A percentile compares a stretch with the other conserved stretches of the same genome.
Conservation (phyloP, 1,140 invertebrate species). For the Drosophila orena region DNA sequence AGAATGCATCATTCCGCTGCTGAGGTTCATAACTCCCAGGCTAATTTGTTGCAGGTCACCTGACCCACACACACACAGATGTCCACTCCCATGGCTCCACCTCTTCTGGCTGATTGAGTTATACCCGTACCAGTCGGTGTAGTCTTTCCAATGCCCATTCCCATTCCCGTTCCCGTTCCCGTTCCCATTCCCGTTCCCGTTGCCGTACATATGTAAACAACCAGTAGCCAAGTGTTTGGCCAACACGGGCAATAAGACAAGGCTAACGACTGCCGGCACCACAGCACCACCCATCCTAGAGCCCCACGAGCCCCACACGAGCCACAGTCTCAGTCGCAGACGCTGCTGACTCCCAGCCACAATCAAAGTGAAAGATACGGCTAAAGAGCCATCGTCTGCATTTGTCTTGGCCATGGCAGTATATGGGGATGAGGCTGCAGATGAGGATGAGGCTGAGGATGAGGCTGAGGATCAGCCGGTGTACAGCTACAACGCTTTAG, state of each 20-base stretch:
- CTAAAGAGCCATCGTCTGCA: constrained; percentile 75
- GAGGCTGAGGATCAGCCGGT: constrained; percentile 48
- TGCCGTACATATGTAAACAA: constrained; percentile 72
- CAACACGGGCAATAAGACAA: constrained; percentile 38
- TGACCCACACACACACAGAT: constrained; percentile 48
- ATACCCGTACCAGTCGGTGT: constrained; percentile 30
- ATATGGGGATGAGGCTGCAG: constrained; percentile 41
- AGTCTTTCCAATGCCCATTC: not conserved
- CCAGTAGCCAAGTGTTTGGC: constrained; percentile 74
- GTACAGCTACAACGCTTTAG: constrained; percentile 31
- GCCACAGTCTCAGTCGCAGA: constrained; percentile 26
- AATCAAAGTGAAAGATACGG: constrained; percentile 82
- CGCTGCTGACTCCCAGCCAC: constrained; percentile 30
- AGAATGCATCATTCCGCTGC: constrained; percentile 24
- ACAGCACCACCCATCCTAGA: constrained; percentile 42
- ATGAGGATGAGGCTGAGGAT: constrained; percentile 42
- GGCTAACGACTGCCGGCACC: constrained; percentile 29
- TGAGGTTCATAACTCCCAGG: constrained; percentile 42
- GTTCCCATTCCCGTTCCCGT: not conserved
- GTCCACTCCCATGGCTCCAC: not conserved
- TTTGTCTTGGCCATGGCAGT: constrained; percentile 70
- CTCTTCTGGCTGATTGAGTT: constrained; percentile 66
- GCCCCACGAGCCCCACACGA: constrained; percentile 51
- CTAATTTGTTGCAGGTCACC: constrained; percentile 65
- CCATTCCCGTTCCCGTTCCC: constrained; percentile 1